Evolutionary conservation across 2,113 vertebrate genomes (phyloP).

Genomic region (Bombycilla garrulus): DNA sequence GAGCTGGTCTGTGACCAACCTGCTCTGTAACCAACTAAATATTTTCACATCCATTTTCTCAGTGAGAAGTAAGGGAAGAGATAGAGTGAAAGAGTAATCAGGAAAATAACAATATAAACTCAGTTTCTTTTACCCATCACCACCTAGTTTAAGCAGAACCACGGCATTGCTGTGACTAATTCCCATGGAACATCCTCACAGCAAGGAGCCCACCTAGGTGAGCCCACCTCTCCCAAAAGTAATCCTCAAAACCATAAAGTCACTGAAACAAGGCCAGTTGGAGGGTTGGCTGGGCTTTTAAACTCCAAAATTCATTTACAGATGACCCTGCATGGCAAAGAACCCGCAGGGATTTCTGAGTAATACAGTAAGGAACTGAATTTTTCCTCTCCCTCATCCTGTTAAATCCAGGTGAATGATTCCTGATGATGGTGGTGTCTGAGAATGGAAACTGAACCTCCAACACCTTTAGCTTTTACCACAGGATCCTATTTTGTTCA

Average conservation of each 20-base stretch:
- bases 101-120: background rate
- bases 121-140: background rate
- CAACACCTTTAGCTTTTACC: background rate
- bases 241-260: background rate
- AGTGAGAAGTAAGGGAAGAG: background rate
- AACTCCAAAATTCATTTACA: background rate
- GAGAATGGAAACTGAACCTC: background rate
- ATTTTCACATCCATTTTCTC: background rate
- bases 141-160: background rate
- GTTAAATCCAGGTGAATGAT: background rate
- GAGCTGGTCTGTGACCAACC: background rate
- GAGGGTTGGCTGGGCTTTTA: background rate
- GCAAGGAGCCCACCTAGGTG: background rate
- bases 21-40: background rate
- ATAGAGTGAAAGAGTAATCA: background rate
- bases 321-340: background rate
- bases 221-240: rapidly evolving
- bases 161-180: background rate
- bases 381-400: background rate
- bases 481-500: background rate
- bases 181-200: background rate
- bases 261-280: background rate
- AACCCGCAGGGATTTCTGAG: rapidly evolving
- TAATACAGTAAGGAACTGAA: background rate
- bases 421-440: background rate